Conservation (phyloP, 2,797 vertebrate species). For the Phrynocephalus guinanensis region DNA sequence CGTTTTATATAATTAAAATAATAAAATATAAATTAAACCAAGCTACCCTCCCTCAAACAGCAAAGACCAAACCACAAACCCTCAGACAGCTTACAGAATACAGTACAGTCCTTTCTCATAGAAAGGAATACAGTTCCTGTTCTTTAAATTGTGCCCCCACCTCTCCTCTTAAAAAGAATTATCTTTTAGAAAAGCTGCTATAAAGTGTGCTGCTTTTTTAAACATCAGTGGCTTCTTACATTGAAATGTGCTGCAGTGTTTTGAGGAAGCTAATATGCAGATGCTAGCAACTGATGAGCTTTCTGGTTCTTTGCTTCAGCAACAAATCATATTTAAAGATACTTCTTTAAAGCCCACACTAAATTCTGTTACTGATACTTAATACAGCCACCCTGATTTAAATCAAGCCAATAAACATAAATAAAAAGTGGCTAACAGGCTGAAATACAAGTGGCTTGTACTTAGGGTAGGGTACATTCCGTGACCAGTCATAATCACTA, state of each 20-base stretch:
- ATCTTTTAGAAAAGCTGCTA: neutral
- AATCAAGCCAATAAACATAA: neutral
- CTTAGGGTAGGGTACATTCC: neutral
- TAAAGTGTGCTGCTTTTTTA: neutral
- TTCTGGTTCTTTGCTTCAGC: neutral
- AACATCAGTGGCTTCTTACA: neutral
- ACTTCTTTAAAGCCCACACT: neutral
- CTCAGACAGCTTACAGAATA: neutral
- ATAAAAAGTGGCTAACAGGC: neutral
- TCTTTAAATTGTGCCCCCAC: neutral
- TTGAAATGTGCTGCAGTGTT: neutral
- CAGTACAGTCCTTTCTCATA: neutral
- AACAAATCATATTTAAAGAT: neutral
- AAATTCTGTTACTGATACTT: conserved; percentile 5
- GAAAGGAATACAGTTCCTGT: neutral
- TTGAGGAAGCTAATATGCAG: neutral
- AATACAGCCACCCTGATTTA: neutral
- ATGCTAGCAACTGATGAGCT: neutral
- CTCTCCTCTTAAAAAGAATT: neutral
- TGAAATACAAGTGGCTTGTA: neutral
- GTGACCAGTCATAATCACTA: neutral
- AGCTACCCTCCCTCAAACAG: too few species aligned
- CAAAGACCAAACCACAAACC: too few species aligned
- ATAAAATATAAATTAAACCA: too few species aligned
- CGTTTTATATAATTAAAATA: too few species aligned